Evolutionary conservation across 2,888 invertebrate species (phyloP).

Genomic region (Scelioninae gen. 2): DNA sequence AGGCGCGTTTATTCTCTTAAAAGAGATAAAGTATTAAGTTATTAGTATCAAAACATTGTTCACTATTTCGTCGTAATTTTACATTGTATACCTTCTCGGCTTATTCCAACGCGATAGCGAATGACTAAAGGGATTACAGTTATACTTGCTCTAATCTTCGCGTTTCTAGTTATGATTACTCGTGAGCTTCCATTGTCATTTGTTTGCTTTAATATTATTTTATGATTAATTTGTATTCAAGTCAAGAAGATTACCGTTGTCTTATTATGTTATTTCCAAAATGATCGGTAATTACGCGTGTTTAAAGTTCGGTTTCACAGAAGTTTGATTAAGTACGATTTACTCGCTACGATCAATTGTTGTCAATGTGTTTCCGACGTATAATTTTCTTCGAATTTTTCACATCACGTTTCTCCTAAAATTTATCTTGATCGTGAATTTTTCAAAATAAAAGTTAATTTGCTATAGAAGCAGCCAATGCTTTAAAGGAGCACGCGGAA

Average conservation of each 20-base stretch:
- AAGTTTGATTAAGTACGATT: too few relatives aligned
- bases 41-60: background rate
- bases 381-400: too few relatives aligned
- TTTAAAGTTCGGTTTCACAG: too few relatives aligned
- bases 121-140: constrained; percentile 15
- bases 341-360: too few relatives aligned
- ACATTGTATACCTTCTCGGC: constrained; percentile 7
- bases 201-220: too few relatives aligned
- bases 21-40: constrained; percentile 7
- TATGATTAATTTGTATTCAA: too few relatives aligned
- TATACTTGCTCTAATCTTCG: constrained; percentile 5
- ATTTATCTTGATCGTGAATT: constrained; percentile 18
- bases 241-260: too few relatives aligned
- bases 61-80: constrained; percentile 1
- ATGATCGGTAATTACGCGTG: too few relatives aligned
- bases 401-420: too few relatives aligned
- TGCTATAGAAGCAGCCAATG: constrained; percentile 20
- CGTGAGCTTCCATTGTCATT: background rate
- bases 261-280: too few relatives aligned
- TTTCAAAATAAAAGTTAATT: constrained; percentile 23
- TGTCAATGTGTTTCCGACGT: background rate
- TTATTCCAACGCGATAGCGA: constrained; percentile 11
- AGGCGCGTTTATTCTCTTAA: background rate
- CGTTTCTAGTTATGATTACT: constrained; percentile 16
- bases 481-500: constrained; percentile 20